Conservation (phyloP, 2,888 invertebrate species). For the Chrysodeixis includens region DNA sequence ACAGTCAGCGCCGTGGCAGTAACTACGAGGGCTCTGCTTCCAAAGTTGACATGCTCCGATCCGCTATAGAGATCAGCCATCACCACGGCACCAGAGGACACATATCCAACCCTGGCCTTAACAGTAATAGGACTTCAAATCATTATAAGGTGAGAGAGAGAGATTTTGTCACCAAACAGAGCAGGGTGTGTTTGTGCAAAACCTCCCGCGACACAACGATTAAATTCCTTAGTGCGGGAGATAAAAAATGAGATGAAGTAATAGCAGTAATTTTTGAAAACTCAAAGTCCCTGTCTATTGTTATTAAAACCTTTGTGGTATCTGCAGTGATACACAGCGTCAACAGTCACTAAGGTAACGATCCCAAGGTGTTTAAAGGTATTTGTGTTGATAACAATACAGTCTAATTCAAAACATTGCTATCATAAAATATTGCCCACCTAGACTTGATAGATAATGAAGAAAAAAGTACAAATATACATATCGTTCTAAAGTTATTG, state of each 20-base stretch:
- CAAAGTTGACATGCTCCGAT: slow-evolving; percentile 91
- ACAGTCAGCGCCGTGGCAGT: slow-evolving; percentile 88
- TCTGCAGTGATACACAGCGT: neutral
- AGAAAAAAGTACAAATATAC: slow-evolving; percentile 5
- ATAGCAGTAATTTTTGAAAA: slow-evolving; percentile 1
- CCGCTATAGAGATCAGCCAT: slow-evolving; percentile 92
- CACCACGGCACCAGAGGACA: slow-evolving; percentile 87
- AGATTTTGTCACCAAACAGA: too few relatives aligned
- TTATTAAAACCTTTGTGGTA: neutral
- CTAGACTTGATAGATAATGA: slow-evolving; percentile 3
- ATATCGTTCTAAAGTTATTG: slow-evolving; percentile 16
- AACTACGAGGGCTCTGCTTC: slow-evolving; percentile 89
- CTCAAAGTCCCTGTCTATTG: slow-evolving; percentile 10
- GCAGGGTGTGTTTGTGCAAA: too few relatives aligned
- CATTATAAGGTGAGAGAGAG: slow-evolving; percentile 77
- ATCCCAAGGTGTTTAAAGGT: neutral
- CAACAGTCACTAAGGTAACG: slow-evolving; percentile 1
- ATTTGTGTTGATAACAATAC: slow-evolving; percentile 9
- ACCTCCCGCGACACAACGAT: too few relatives aligned
- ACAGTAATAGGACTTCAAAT: slow-evolving; percentile 72
- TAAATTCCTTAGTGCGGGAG: too few relatives aligned
- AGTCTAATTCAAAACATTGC: slow-evolving; percentile 3
- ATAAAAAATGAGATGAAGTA: too few relatives aligned
- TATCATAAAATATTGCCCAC: slow-evolving; percentile 23
- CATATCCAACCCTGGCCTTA: slow-evolving; percentile 90